These are phyloP conservation scores for Hypselothyrea guttata DNA, from an alignment of 2,888 invertebrate genomes.

Conservation along the genomic window DNA sequence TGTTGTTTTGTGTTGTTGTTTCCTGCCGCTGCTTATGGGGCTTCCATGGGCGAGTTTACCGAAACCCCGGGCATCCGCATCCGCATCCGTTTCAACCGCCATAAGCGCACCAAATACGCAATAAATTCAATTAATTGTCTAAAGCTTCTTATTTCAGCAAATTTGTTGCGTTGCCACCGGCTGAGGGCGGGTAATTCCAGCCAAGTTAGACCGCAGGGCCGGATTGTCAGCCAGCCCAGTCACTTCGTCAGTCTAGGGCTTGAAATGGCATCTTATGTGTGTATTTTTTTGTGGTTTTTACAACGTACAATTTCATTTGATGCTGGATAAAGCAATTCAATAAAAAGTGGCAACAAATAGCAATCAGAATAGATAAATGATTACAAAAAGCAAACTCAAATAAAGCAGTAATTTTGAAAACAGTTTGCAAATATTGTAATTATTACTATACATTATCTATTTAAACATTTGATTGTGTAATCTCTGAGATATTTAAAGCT, in stretches of 20 bases:
- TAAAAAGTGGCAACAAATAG: conserved; percentile 28
- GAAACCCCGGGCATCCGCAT: not conserved
- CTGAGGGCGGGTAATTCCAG: conserved; percentile 10
- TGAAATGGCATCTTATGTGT: conserved; percentile 22
- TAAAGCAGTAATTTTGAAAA: too few relatives aligned
- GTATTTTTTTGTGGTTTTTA: conserved; percentile 31
- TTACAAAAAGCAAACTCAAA: not conserved
- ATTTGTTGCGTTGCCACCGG: conserved; percentile 42
- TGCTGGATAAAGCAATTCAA: conserved; percentile 40
- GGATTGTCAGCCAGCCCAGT: conserved; percentile 16
- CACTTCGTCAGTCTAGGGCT: conserved; percentile 3
- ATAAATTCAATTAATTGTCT: conserved; percentile 71
- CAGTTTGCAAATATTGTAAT: too few relatives aligned
- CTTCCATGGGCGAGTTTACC: conserved; percentile 42
- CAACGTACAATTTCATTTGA: conserved; percentile 45
- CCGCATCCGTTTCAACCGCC: conserved; percentile 9
- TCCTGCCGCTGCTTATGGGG: conserved; percentile 37
- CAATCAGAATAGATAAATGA: conserved; percentile 28
- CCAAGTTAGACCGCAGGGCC: not conserved
- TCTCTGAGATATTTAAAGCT: too few relatives aligned
- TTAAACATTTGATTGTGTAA: too few relatives aligned
- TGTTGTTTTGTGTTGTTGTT: conserved; percentile 11
- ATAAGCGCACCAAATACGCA: conserved; percentile 57
- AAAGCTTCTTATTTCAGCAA: conserved; percentile 65
- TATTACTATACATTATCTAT: too few relatives aligned